Conservation (phyloP, 2,888 invertebrate species). For the Cantharis flavilabris region DNA sequence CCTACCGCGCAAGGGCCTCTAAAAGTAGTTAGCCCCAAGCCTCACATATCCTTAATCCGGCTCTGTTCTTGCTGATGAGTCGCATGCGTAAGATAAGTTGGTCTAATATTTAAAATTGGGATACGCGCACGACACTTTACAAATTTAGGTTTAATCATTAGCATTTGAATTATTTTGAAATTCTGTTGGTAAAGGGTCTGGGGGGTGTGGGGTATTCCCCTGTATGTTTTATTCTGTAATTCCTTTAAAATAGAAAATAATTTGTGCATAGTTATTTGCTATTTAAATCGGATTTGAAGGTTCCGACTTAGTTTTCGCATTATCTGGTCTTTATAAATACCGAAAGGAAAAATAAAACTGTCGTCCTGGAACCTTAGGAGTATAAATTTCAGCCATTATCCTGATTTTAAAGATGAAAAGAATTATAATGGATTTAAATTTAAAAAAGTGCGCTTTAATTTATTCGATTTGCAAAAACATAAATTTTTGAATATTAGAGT, state of each 20-base stretch:
- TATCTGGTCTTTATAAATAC: background rate
- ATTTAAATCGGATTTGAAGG: background rate
- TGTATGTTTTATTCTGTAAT: too few relatives aligned
- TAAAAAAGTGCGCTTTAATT: background rate
- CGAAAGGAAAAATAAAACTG: background rate
- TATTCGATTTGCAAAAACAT: background rate
- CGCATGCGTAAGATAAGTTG: too few relatives aligned
- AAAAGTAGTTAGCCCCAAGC: too few relatives aligned
- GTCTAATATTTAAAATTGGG: too few relatives aligned
- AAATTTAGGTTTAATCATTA: too few relatives aligned
- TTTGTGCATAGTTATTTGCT: background rate
- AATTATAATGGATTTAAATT: background rate
- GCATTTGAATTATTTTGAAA: too few relatives aligned
- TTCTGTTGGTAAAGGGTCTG: too few relatives aligned
- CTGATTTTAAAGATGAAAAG: background rate
- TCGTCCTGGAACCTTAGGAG: background rate
- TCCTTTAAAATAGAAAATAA: background rate
- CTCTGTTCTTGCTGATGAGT: too few relatives aligned
- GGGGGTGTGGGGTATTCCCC: too few relatives aligned
- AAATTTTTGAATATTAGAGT: background rate
- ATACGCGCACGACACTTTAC: too few relatives aligned
- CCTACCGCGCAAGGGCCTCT: too few relatives aligned
- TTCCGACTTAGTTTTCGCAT: background rate
- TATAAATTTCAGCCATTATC: constrained; percentile 2
- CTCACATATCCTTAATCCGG: too few relatives aligned